Base-by-base conservation (phyloP, 2,113 vertebrate genomes). In the Drymodes brunneopygia region DNA sequence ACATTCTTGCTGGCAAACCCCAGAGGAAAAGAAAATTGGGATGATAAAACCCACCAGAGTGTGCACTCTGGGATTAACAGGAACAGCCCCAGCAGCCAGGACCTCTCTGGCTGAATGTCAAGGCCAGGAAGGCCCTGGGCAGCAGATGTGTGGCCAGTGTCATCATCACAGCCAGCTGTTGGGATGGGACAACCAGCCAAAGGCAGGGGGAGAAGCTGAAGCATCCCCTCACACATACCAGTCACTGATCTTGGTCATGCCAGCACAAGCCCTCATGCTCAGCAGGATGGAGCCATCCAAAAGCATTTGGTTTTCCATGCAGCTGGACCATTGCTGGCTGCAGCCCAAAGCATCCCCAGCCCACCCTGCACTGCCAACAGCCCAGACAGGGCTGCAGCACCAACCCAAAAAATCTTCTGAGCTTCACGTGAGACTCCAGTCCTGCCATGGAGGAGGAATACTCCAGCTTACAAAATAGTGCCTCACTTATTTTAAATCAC, bases 291-390 rank as follows among this genome's bases (percentile, higher is more conserved):
- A 85, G 28, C 69, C n/a, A 70, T 4, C 23, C 36, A 20, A 44
- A 65, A 23, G 16, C 2, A 0, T 40, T 47, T n/a, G 25, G 12
- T 40, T 29, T 21, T 40, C 25, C 42, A 53, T 0, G 0, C 17
- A 66, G 36, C 58, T 20, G 22, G 33, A 23, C 8, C 47, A 50
- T 1, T 1, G 2, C 57, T 58, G 53, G 51, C 71, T 54, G 53
- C 31, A 81, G 56, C 38, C 25, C 57, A 24, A 24, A 53, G 45
- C 48, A 45, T 10, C 51, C 47, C 35, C 48, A 53, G 56, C 66
- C n/a, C 31, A 64, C 29, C 21, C 36, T 4, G 6, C 29, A 8
- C 3, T 2, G 2, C 60, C 17, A 25, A 56, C 80, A 33, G 16
- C 56, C 51, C 57, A 7, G 28, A 17, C 11, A 12, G 2, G n/a